These are phyloP conservation scores for Scomber scombrus DNA, from an alignment of 2,113 vertebrate genomes.

Conservation along the genomic window DNA sequence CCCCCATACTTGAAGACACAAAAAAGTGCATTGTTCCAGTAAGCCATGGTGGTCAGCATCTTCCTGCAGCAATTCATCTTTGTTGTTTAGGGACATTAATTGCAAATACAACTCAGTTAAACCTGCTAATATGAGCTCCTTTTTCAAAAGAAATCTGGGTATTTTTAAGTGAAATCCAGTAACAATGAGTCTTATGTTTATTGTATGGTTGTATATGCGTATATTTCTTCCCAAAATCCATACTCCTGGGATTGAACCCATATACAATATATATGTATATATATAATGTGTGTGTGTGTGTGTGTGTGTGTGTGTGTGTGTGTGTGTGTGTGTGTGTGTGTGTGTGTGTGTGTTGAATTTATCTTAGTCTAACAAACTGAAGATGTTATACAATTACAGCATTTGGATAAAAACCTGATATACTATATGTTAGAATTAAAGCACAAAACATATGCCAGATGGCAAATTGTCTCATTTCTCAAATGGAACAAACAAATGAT, in stretches of 20 bases:
- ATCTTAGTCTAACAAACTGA: too few species aligned
- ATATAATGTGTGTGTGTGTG: too few species aligned
- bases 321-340: too few species aligned
- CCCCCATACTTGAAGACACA: background rate
- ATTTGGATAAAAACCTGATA: background rate
- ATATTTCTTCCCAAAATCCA: too few species aligned
- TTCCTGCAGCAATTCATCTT: too few species aligned
- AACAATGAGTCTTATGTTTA: background rate
- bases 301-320: too few species aligned
- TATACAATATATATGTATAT: too few species aligned
- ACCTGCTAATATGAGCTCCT: too few species aligned
- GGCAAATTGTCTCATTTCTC: constrained; percentile 4
- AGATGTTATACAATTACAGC: background rate
- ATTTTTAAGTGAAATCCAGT: background rate
- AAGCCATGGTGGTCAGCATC: background rate
- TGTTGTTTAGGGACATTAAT: background rate
- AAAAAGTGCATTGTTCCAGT: background rate
- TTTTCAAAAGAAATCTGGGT: background rate
- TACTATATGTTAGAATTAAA: background rate
- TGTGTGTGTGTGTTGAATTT: too few species aligned
- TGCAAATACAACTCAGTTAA: background rate
- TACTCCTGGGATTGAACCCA: too few species aligned
- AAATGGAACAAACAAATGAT: constrained; percentile 3
- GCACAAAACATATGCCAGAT: background rate
- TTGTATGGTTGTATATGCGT: too few species aligned